Percentiles rank a stretch among this genome's conserved stretches.
Evolutionary conservation across 2,113 vertebrate species (phyloP).

Genomic region (Terrapene triunguis): DNA sequence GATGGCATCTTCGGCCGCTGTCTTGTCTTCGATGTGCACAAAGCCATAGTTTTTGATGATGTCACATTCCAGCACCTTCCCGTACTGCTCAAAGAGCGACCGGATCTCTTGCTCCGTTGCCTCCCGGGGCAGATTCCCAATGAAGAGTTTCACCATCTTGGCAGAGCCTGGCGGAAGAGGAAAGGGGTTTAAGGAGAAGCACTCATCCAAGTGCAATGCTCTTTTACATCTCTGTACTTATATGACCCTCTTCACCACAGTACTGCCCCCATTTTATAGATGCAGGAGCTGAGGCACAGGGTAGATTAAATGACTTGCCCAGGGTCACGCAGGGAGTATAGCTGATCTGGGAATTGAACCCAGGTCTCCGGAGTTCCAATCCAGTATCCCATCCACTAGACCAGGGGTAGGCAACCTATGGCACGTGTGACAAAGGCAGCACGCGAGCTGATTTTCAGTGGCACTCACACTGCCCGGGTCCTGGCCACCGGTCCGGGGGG

Average conservation of each 20-base stretch:
- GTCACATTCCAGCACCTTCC: slow-evolving; percentile 94
- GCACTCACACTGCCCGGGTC: no score
- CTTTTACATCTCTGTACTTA: neutral
- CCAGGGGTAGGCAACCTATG: no score
- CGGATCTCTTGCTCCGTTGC: slow-evolving; percentile 93
- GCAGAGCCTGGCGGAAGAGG: slow-evolving; percentile 9
- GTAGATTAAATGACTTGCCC: neutral
- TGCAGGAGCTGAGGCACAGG: neutral
- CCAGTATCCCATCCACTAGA: neutral
- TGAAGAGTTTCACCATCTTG: slow-evolving; percentile 96
- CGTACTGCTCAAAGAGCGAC: slow-evolving; percentile 94
- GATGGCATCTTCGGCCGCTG: slow-evolving; percentile 93
- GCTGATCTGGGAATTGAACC: neutral
- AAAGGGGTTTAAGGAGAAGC: neutral
- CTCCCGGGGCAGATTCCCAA: slow-evolving; percentile 94
- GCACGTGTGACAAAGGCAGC: no score
- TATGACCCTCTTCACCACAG: neutral
- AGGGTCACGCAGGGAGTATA: neutral
- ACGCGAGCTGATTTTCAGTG: no score
- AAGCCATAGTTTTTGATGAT: slow-evolving; percentile 98
- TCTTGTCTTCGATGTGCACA: slow-evolving; percentile 94
- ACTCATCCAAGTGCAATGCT: neutral
- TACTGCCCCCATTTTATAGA: neutral
- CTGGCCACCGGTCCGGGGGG: no score
- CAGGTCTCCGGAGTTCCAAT: neutral